Evolutionary conservation across 2,113 vertebrate species (phyloP).

Genomic region (Todiramphus chloris): DNA sequence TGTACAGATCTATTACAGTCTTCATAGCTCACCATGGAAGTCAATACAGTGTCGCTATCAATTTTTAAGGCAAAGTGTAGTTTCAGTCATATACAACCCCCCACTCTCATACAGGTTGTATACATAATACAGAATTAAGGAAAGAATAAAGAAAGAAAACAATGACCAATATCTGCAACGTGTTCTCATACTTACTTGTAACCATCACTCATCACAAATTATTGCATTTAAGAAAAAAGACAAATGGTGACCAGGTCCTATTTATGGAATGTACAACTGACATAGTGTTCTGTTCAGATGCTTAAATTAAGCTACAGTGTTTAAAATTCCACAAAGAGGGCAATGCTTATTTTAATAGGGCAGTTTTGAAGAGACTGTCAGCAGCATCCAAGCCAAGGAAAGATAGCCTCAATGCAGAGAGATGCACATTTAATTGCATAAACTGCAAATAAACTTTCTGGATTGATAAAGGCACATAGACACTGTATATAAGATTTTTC

Average conservation of each 20-base stretch:
- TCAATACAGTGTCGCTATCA: background rate
- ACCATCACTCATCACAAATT: background rate
- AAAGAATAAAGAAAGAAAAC: background rate
- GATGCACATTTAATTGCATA: background rate
- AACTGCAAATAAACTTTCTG: background rate
- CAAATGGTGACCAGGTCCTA: background rate
- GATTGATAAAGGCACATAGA: background rate
- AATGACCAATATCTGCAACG: background rate
- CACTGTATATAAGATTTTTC: background rate
- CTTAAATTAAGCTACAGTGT: background rate
- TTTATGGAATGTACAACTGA: background rate
- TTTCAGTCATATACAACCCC: background rate
- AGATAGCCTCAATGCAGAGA: background rate
- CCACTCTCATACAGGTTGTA: background rate
- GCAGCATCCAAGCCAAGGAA: background rate
- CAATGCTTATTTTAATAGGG: background rate
- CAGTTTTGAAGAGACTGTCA: background rate
- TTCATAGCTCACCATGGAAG: background rate
- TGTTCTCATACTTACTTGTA: background rate
- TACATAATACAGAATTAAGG: background rate
- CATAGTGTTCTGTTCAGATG: background rate
- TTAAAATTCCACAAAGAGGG: background rate
- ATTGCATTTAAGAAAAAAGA: background rate
- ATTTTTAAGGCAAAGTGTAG: background rate
- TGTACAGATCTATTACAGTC: fast-evolving